Evolutionary conservation across 1,140 invertebrate species (phyloP).

Genomic region (Calliopsis andreniformis): DNA sequence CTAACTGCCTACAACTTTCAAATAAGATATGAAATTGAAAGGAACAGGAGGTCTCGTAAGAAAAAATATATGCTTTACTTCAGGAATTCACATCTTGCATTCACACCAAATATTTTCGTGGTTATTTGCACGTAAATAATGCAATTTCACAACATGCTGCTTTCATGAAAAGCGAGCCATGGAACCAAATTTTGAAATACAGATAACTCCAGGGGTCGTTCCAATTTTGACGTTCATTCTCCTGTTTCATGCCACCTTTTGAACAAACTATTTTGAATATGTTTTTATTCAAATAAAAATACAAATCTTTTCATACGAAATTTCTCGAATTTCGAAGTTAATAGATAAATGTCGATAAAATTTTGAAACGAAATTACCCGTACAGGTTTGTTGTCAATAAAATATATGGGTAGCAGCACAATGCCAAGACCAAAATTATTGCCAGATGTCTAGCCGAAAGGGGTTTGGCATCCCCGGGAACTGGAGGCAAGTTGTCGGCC

Average conservation of each 20-base stretch:
- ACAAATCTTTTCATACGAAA: no score
- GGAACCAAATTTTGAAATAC: not conserved
- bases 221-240: not conserved
- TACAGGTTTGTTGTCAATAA: constrained; percentile 45
- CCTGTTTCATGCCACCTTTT: no score
- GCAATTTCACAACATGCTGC: not conserved
- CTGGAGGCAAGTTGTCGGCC: not conserved
- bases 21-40: no score
- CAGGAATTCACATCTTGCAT: not conserved
- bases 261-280: not conserved
- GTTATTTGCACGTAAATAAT: not conserved
- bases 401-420: constrained; percentile 5
- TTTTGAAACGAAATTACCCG: constrained; percentile 61
- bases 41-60: no score
- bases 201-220: not conserved
- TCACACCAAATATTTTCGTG: constrained; percentile 3
- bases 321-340: no score
- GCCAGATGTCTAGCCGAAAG: not conserved
- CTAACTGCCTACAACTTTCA: no score
- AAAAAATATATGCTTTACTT: not conserved
- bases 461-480: constrained; percentile 27
- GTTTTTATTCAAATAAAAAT: not conserved
- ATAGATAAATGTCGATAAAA: constrained; percentile 65
- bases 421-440: constrained; percentile 33
- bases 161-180: not conserved